Evolutionary conservation across 2,888 invertebrate genomes (phyloP).

Genomic region (Sipha maydis): DNA sequence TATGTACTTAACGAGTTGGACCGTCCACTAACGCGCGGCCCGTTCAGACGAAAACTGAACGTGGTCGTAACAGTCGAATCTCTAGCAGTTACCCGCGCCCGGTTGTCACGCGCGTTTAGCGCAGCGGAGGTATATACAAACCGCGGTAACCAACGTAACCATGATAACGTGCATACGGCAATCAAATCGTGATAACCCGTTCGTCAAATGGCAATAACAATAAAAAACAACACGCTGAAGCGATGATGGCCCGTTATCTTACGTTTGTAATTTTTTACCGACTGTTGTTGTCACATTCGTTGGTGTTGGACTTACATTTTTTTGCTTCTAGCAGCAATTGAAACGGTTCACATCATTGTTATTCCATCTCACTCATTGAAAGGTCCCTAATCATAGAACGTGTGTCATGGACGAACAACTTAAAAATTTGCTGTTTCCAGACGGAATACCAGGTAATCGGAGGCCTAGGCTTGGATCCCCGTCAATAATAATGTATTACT

Average conservation of each 20-base stretch:
- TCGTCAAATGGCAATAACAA: not conserved
- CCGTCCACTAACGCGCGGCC: not conserved
- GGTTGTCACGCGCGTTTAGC: conserved; percentile 63
- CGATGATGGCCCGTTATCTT: too few species aligned
- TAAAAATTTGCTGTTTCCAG: conserved; percentile 70
- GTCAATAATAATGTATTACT: too few species aligned
- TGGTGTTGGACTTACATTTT: too few species aligned
- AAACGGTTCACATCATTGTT: not conserved
- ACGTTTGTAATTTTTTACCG: too few species aligned
- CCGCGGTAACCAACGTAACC: not conserved
- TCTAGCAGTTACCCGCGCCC: conserved; percentile 32
- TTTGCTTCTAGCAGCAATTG: not conserved
- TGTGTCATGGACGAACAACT: conserved; percentile 69
- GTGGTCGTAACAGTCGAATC: conserved; percentile 8
- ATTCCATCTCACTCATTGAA: not conserved
- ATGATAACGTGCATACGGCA: not conserved
- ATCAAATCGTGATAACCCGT: not conserved
- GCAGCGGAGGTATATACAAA: conserved; percentile 65
- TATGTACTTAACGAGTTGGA: not conserved
- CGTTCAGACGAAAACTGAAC: conserved; percentile 50
- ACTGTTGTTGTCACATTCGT: too few species aligned
- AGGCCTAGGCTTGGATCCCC: too few species aligned
- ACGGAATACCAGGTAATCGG: conserved; percentile 69
- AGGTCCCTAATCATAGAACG: not conserved
- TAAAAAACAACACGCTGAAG: too few species aligned